Evolutionary conservation across 1,140 invertebrate genomes (phyloP).

Genomic region (Ectropis grisescens): DNA sequence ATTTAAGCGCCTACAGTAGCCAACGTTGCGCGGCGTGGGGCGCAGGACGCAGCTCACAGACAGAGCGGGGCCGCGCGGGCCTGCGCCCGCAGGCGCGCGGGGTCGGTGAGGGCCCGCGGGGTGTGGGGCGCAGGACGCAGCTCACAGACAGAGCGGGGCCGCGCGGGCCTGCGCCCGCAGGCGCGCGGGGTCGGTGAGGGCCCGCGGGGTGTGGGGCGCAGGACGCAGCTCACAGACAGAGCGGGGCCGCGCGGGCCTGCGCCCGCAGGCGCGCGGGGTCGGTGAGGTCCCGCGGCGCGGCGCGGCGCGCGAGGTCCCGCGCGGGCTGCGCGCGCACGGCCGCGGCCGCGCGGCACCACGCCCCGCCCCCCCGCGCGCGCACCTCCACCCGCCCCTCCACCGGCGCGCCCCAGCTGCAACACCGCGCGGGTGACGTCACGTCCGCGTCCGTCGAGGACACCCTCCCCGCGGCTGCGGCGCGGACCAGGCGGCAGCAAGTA

Average conservation of each 20-base stretch:
- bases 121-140: neutral
- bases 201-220: neutral
- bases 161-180: neutral
- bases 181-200: neutral
- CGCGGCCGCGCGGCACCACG: constrained; percentile 14
- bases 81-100: neutral
- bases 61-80: neutral
- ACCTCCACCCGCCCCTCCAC: constrained; percentile 8
- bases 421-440: neutral
- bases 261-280: constrained; percentile 14
- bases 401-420: constrained; percentile 7
- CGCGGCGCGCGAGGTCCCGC: constrained; percentile 13
- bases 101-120: neutral
- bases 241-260: neutral
- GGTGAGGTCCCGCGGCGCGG: constrained; percentile 15
- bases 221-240: neutral
- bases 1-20: too few species aligned
- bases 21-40: neutral
- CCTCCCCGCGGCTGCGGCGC: neutral
- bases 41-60: neutral
- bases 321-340: constrained; percentile 10
- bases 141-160: neutral
- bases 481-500: neutral
- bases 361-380: constrained; percentile 3
- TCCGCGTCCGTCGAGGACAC: neutral